Conservation (phyloP, 2,113 vertebrate genomes). For the Pseudois nayaur region DNA sequence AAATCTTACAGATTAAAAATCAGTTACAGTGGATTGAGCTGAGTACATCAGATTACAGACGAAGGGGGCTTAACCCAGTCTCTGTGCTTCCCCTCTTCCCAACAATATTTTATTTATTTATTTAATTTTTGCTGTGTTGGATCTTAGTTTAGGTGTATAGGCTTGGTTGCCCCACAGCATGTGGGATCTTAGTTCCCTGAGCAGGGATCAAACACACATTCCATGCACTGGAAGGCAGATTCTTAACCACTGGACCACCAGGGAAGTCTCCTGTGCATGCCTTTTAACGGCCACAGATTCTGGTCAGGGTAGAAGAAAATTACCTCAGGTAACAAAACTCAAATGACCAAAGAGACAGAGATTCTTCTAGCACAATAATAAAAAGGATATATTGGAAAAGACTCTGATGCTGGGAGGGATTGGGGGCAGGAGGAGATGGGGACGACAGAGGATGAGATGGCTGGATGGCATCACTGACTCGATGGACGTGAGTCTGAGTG, state of each 20-base stretch:
- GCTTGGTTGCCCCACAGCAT: background rate
- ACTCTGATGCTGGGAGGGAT: no score
- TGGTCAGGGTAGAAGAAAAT: background rate
- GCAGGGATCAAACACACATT: background rate
- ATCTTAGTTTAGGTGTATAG: background rate
- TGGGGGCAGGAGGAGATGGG: no score
- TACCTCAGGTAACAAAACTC: background rate
- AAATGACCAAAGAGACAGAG: background rate
- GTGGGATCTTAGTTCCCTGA: background rate
- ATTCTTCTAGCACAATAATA: background rate
- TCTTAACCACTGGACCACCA: background rate
- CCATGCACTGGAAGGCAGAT: background rate
- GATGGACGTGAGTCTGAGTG: no score
- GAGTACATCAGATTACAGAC: background rate
- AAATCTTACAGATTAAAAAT: background rate
- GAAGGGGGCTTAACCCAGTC: background rate
- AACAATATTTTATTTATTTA: background rate
- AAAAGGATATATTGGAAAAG: background rate
- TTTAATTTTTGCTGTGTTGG: background rate
- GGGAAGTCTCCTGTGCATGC: background rate
- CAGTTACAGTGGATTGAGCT: background rate
- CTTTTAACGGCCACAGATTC: background rate
- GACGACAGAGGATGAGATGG: no score
- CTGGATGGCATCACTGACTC: no score
- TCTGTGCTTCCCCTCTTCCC: background rate